phyloP scores from a whole-genome alignment of 2,888 invertebrate genomes.

The Archaeoteleia sp. region DNA sequence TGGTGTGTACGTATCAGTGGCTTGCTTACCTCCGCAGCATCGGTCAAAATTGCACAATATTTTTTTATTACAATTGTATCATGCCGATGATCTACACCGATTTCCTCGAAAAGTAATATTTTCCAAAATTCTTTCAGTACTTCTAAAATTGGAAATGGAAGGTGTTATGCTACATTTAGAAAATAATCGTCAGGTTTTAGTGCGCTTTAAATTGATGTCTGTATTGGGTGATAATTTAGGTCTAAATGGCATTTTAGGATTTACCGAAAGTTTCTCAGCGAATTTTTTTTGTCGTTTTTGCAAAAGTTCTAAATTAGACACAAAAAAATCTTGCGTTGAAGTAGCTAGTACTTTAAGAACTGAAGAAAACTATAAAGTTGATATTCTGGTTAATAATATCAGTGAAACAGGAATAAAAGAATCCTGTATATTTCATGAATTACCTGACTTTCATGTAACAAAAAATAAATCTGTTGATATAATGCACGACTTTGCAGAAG shows the following conservation, averaged over 20 bases:
- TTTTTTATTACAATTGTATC: conserved; percentile 24
- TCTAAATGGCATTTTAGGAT: conserved; percentile 14
- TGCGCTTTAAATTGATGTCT: conserved; percentile 13
- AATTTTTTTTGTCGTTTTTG: too few species aligned
- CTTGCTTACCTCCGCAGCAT: conserved; percentile 35
- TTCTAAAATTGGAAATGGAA: conserved; percentile 10
- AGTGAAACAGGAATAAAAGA: conserved; percentile 31
- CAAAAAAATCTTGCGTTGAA: too few species aligned
- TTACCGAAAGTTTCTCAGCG: conserved; percentile 15
- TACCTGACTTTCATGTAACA: conserved; percentile 24
- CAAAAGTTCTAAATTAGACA: too few species aligned
- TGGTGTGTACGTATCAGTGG: conserved; percentile 30
- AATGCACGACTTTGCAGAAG: conserved; percentile 21
- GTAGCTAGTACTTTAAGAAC: too few species aligned
- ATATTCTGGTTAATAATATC: conserved; percentile 14
- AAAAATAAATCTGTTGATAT: conserved; percentile 22
- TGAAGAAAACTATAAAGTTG: too few species aligned
- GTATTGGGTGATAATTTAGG: conserved; percentile 36
- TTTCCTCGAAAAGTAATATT: conserved; percentile 13
- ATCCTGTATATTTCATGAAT: conserved; percentile 27
- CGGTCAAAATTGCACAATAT: conserved; percentile 25
- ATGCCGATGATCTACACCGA: conserved; percentile 3
- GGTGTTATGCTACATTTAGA: conserved; percentile 9
- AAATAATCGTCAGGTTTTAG: background rate
- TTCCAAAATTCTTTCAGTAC: conserved; percentile 9